A percentile compares a stretch with the other conserved stretches of the same genome.
phyloP scores from a whole-genome alignment of 2,797 vertebrate species.

The Sylvia borin region DNA sequence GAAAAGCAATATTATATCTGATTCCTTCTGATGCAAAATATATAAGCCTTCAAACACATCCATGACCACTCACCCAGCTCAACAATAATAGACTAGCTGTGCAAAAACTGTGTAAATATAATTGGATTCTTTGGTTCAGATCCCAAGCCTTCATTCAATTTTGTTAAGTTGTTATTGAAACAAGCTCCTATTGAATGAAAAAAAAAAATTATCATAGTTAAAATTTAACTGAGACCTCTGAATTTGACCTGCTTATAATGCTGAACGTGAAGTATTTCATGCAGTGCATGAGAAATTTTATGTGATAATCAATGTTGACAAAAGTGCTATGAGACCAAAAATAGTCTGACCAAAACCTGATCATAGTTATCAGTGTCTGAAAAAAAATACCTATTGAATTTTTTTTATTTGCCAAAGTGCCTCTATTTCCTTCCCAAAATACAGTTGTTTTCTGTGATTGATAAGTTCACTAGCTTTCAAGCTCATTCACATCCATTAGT shows the following conservation, averaged over 20 bases:
- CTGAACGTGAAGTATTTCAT: neutral
- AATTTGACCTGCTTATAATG: neutral
- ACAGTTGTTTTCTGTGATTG: slow-evolving; percentile 71
- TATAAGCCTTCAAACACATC: neutral
- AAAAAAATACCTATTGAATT: slow-evolving; percentile 56
- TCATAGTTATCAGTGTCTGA: slow-evolving; percentile 50
- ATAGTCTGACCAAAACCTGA: slow-evolving; percentile 1
- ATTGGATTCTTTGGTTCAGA: slow-evolving; percentile 29
- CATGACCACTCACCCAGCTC: neutral
- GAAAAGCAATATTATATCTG: neutral
- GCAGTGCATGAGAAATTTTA: neutral
- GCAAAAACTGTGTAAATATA: neutral
- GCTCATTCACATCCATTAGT: slow-evolving; percentile 76
- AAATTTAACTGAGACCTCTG: neutral
- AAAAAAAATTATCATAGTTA: neutral
- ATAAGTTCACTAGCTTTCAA: slow-evolving; percentile 77
- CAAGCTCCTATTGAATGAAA: neutral
- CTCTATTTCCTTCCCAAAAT: slow-evolving; percentile 65
- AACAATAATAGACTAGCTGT: neutral
- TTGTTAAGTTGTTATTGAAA: neutral
- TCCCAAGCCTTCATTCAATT: slow-evolving; percentile 3
- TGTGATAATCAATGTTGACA: slow-evolving; percentile 34
- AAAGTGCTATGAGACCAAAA: neutral
- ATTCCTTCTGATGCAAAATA: neutral
- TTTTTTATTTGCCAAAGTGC: slow-evolving; percentile 53